Percentiles rank a stretch among this genome's conserved stretches.
phyloP scores from a whole-genome alignment of 1,140 invertebrate genomes.

The Melipona quadrifasciata region DNA sequence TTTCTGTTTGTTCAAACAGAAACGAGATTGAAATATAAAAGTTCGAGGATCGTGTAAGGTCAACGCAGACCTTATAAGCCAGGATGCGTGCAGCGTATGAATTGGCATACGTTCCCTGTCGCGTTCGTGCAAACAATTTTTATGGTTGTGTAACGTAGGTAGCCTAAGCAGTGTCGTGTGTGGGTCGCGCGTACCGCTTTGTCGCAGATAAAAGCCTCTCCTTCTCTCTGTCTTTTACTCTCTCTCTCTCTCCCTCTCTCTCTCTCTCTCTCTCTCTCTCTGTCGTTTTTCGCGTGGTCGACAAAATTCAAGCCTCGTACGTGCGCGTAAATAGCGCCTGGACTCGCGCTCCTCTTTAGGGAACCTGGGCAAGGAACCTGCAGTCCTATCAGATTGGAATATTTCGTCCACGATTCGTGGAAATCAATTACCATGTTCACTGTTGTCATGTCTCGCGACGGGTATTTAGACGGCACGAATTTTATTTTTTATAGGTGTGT shows the following conservation, averaged over 20 bases:
- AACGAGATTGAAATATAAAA: background rate
- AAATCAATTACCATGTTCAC: background rate
- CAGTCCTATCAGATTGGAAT: background rate
- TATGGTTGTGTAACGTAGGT: constrained; percentile 44
- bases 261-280: constrained; percentile 2
- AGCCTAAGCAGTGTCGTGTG: constrained; percentile 2
- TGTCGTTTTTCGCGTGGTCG: constrained; percentile 49
- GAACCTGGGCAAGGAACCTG: background rate
- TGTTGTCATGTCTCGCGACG: too few relatives aligned
- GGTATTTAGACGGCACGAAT: too few relatives aligned
- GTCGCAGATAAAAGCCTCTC: constrained; percentile 18
- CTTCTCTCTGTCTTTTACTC: background rate
- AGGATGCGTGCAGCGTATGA: background rate
- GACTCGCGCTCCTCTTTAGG: constrained; percentile 38
- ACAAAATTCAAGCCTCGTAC: constrained; percentile 39
- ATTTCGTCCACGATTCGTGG: background rate
- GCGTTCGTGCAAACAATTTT: constrained; percentile 27
- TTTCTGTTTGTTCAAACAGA: background rate
- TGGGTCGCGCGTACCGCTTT: constrained; percentile 29
- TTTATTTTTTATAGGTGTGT: too few relatives aligned
- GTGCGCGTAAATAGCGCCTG: background rate
- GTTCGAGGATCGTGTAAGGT: background rate
- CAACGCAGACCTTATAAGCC: background rate
- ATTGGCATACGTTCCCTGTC: background rate
- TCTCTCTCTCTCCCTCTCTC: constrained; percentile 15